These are phyloP conservation scores for Nemurella pictetii DNA, from an alignment of 2,888 invertebrate genomes.

Conservation along the genomic window DNA sequence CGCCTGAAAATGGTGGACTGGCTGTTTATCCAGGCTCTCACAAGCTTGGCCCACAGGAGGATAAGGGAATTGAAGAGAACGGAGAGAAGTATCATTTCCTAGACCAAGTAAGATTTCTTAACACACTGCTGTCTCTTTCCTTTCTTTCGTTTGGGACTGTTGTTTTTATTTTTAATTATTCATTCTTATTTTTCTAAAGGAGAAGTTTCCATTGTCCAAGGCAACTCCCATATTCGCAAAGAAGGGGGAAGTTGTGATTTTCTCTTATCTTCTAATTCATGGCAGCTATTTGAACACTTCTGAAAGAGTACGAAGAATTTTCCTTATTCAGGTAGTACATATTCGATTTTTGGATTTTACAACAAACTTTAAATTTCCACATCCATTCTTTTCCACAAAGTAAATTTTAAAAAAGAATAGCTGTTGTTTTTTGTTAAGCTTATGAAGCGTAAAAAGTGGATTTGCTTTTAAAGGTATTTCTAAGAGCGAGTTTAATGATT, in stretches of 20 bases:
- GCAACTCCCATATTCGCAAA: constrained; percentile 58
- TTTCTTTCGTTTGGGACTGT: not conserved
- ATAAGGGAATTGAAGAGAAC: constrained; percentile 54
- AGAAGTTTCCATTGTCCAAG: constrained; percentile 55
- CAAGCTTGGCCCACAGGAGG: constrained; percentile 59
- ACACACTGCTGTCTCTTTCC: not conserved
- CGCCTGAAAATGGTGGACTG: constrained; percentile 61
- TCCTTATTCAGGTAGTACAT: constrained; percentile 52
- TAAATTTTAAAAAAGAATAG: too few species aligned
- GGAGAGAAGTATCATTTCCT: constrained; percentile 45
- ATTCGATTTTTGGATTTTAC: not conserved
- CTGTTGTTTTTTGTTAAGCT: too few species aligned
- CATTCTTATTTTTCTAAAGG: constrained; percentile 46
- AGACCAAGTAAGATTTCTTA: constrained; percentile 42
- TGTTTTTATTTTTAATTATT: not conserved
- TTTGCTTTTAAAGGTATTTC: too few species aligned
- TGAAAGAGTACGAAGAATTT: constrained; percentile 56
- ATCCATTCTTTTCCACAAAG: too few species aligned
- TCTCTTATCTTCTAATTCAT: constrained; percentile 62
- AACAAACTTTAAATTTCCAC: too few species aligned
- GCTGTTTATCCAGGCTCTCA: constrained; percentile 64
- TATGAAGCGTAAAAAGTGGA: too few species aligned
- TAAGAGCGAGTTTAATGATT: too few species aligned
- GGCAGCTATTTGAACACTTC: constrained; percentile 61
- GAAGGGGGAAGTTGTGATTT: constrained; percentile 61